Evolutionary conservation across 2,797 vertebrate genomes (phyloP).

Genomic region (Acanthopagrus latus): DNA sequence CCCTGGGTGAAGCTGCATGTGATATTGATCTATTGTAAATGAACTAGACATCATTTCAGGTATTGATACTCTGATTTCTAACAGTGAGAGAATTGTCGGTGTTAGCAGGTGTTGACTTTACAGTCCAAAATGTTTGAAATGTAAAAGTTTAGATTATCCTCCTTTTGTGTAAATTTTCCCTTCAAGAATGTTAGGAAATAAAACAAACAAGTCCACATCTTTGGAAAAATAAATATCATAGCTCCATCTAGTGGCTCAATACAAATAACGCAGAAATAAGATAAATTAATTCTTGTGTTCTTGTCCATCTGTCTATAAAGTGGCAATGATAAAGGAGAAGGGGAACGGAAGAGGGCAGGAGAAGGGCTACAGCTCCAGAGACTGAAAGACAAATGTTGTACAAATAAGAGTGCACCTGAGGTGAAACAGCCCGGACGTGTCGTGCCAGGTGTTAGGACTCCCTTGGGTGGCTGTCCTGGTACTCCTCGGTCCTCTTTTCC

Average conservation of each 20-base stretch:
- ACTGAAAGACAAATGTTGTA: constrained; percentile 26
- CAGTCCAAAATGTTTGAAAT: no score
- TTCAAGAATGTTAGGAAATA: not conserved
- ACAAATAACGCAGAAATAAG: constrained; percentile 27
- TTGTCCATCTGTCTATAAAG: not conserved
- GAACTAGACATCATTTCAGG: not conserved
- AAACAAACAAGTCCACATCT: constrained; percentile 11
- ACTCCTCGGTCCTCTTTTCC: constrained; percentile 9
- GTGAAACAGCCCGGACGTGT: not conserved
- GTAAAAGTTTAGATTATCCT: not conserved
- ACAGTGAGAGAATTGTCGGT: not conserved
- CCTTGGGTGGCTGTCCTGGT: not conserved
- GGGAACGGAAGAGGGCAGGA: not conserved
- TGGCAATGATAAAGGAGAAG: not conserved
- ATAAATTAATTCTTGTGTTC: not conserved
- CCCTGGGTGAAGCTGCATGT: no score
- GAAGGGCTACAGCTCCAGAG: not conserved
- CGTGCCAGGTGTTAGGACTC: constrained; percentile 3
- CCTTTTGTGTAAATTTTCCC: not conserved
- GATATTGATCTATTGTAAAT: not conserved
- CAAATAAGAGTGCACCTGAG: constrained; percentile 9
- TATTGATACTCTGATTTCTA: not conserved
- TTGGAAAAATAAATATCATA: constrained; percentile 28
- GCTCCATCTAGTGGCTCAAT: constrained; percentile 70
- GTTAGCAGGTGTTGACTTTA: not conserved